Conservation (phyloP, 2,888 invertebrate genomes). For the Lycaena phlaeas region DNA sequence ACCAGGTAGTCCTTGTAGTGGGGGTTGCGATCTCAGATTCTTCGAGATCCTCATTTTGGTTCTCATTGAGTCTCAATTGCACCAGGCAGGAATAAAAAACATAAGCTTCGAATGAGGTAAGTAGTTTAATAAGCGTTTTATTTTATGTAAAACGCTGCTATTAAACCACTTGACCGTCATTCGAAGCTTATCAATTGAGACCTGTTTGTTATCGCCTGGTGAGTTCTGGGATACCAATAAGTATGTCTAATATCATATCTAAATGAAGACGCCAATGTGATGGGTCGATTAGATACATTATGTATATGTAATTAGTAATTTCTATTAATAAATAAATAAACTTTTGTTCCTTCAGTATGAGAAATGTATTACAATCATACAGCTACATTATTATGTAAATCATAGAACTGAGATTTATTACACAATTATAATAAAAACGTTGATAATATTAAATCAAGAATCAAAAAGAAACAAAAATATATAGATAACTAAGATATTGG, state of each 20-base stretch:
- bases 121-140: slow-evolving; percentile 11
- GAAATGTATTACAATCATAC: neutral
- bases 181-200: slow-evolving; percentile 2
- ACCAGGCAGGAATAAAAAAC: slow-evolving; percentile 4
- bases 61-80: too few relatives aligned
- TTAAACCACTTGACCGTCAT: too few relatives aligned
- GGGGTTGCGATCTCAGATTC: too few relatives aligned
- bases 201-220: slow-evolving; percentile 12
- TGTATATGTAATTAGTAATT: too few relatives aligned
- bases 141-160: too few relatives aligned
- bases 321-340: too few relatives aligned
- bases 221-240: neutral
- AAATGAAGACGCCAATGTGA: slow-evolving; percentile 10
- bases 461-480: neutral
- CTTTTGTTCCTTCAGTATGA: too few relatives aligned
- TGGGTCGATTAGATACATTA: too few relatives aligned
- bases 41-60: too few relatives aligned
- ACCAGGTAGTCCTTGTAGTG: too few relatives aligned
- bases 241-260: too few relatives aligned
- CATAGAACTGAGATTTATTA: neutral
- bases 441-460: neutral
- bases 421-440: neutral
- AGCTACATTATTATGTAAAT: neutral
- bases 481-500: neutral
- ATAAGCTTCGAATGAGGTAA: slow-evolving; percentile 10